Evolutionary conservation across 2,888 invertebrate species (phyloP), one percentile per base, ranked within the genome.

Genomic region (Baronia brevicornis): DNA sequence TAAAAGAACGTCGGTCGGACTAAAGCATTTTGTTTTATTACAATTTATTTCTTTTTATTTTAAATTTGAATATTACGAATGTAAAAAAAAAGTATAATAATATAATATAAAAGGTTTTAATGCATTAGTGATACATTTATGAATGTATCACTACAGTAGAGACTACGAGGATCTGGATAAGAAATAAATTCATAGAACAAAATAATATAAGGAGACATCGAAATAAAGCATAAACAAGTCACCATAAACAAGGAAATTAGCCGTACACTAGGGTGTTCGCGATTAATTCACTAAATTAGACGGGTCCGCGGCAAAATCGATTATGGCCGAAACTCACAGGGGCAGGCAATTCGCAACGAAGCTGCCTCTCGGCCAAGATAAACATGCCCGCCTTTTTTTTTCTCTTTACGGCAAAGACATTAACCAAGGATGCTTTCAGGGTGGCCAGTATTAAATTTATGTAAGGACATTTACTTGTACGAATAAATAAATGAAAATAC

Each of bases 281-380:
- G 63, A 84, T 82, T 82, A 82, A 80, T 80, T 71, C 79, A 64
- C 51, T 57, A 77, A 84, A 84, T 84, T 80, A 75, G 82, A 73
- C 72, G 59, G 60, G 67, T 73, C 78, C 74, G 59, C 55, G 63
- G 69, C 68, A 69, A 78, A 84, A 84, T 82, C 82, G 82, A 84
- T 82, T 82, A 79, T 68, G 64, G 52, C 61, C 57, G 54, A 59
- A 60, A 51, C 52, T 51, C 48, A 37, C 39, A 41, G 48, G 44
- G 46, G 50, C 44, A 40, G 57, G 67, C 73, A 65, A 78, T 75
- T 77, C 77, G 71, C 74, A 62, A 61, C 48, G 56, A 53, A 57
- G 67, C 62, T 48, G 66, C 62, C 60, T 59, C 70, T 61, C 65
- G 55, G 59, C 66, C 69, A 84, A 82, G 84, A 84, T 84, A 84